These are phyloP conservation scores for Calliphora vomitoria DNA, from an alignment of 2,888 invertebrate species.

Conservation along the genomic window DNA sequence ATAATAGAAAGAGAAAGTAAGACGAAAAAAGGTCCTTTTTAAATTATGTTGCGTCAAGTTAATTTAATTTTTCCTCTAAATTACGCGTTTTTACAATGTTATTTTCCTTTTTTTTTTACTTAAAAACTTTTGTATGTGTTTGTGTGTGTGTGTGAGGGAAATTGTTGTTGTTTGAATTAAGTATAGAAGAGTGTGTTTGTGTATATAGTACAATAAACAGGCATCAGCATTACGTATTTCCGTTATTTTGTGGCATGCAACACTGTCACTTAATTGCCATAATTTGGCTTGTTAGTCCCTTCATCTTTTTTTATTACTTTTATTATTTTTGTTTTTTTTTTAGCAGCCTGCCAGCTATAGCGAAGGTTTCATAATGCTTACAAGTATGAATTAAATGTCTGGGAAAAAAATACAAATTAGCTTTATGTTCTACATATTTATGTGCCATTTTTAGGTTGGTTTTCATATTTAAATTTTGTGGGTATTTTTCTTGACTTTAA, in stretches of 20 bases:
- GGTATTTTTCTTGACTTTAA: not conserved
- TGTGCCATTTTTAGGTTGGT: not conserved
- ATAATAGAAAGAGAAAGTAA: not conserved
- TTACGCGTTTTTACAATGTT: conserved; percentile 38
- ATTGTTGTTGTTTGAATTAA: not conserved
- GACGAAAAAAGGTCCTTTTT: conserved; percentile 37
- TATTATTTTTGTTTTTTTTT: conserved; percentile 16
- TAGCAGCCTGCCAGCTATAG: conserved; percentile 25
- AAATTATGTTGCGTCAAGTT: conserved; percentile 56
- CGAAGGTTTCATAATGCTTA: not conserved
- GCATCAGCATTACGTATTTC: conserved; percentile 52
- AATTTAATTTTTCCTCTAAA: conserved; percentile 67
- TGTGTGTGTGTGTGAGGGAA: not conserved
- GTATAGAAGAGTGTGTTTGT: conserved; percentile 5
- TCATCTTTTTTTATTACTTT: conserved; percentile 43
- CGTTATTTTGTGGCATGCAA: conserved; percentile 65
- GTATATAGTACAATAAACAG: conserved; percentile 1
- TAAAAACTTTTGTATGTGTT: not conserved
- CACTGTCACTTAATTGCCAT: conserved; percentile 74
- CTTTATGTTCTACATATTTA: conserved; percentile 36
- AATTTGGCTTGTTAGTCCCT: conserved; percentile 68
- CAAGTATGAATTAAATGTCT: conserved; percentile 1
- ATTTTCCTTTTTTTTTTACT: not conserved
- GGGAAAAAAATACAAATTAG: conserved; percentile 44
- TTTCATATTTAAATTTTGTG: conserved; percentile 16